Evolutionary conservation across 2,797 vertebrate species (phyloP).

Genomic region (Phoxinus dragarum): DNA sequence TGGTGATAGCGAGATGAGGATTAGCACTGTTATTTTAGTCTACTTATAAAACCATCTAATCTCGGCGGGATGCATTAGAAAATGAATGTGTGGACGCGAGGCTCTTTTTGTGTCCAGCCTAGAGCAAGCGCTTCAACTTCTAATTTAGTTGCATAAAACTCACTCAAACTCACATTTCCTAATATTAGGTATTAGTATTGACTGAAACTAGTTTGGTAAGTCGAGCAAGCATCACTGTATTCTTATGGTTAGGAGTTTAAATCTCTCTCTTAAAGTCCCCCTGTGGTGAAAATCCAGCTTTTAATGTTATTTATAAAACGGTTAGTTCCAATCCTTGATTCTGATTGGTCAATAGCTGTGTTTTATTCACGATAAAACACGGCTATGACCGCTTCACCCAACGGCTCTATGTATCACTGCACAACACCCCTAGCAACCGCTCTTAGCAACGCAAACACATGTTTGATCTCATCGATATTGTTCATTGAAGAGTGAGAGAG

Average conservation of each 20-base stretch:
- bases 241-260: not conserved
- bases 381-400: no score
- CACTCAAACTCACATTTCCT: not conserved
- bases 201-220: not conserved
- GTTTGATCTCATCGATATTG: no score
- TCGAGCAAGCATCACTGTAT: not conserved
- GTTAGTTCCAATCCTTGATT: no score
- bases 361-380: no score
- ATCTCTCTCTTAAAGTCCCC: not conserved
- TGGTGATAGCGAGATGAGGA: constrained; percentile 31
- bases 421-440: no score
- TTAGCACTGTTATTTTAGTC: constrained; percentile 28
- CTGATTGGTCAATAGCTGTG: no score
- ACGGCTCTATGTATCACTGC: no score
- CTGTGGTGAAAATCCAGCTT: no score
- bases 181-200: not conserved
- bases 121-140: no score
- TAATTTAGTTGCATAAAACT: not conserved
- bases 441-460: no score
- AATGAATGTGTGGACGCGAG: not conserved
- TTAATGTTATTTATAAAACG: no score
- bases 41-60: constrained; percentile 29
- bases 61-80: constrained; percentile 8
- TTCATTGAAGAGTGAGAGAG: no score
- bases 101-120: not conserved